Percentiles rank a stretch among this genome's conserved stretches.
phyloP scores from a whole-genome alignment of 2,113 vertebrate species.

The Sterrhoptilus dennistouni region DNA sequence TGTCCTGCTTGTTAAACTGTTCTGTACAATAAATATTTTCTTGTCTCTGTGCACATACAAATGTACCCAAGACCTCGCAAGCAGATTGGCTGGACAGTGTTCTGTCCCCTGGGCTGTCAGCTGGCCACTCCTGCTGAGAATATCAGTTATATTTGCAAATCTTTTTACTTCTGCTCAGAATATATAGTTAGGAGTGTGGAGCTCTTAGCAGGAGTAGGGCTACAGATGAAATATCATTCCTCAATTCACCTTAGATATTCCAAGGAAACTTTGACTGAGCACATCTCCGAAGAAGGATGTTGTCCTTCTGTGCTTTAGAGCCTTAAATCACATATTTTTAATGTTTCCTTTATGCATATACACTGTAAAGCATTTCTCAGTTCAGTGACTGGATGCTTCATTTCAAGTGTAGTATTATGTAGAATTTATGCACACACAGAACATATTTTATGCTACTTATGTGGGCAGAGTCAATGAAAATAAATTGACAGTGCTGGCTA shows the following conservation, averaged over 20 bases:
- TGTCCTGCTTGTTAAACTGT: neutral
- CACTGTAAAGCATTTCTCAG: neutral
- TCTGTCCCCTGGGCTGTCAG: neutral
- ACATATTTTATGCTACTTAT: neutral
- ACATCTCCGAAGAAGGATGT: neutral
- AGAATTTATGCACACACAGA: neutral
- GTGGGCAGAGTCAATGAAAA: neutral
- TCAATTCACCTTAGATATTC: neutral
- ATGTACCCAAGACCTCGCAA: neutral
- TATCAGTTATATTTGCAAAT: neutral
- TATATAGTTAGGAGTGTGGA: fast-evolving
- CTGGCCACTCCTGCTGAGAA: neutral
- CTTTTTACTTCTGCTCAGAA: neutral
- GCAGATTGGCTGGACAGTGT: neutral
- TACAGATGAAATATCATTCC: neutral
- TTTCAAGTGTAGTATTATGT: neutral
- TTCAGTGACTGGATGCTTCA: neutral
- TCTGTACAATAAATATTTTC: neutral
- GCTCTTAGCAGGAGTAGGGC: neutral
- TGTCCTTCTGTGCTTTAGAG: neutral
- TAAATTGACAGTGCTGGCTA: neutral
- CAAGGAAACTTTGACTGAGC: neutral
- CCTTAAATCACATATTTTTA: neutral
- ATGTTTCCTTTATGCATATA: neutral
- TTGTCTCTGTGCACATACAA: neutral